phyloP scores from a whole-genome alignment of 2,113 vertebrate species.

The Poeciliopsis occidentalis region DNA sequence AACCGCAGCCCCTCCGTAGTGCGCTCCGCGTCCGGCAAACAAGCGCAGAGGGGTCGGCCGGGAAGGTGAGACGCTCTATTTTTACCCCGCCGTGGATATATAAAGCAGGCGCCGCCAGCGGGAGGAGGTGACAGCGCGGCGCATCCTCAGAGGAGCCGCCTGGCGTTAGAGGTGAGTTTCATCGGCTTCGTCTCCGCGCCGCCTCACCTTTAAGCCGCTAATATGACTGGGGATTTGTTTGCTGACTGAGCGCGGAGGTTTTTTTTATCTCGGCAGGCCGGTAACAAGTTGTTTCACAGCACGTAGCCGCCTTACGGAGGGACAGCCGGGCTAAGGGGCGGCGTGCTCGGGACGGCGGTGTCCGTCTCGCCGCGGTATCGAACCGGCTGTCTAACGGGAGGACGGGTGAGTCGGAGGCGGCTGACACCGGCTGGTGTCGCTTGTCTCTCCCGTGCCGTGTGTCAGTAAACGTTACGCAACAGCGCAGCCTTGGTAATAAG shows the following conservation, averaged over 20 bases:
- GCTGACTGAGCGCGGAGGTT: background rate
- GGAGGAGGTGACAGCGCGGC: conserved; percentile 45
- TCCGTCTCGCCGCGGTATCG: background rate
- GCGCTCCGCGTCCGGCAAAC: conserved; percentile 41
- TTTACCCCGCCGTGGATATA: conserved; percentile 63
- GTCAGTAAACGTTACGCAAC: conserved; percentile 42
- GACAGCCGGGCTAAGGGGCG: background rate
- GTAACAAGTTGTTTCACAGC: background rate
- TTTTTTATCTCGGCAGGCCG: background rate
- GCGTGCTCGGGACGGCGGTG: conserved; percentile 7
- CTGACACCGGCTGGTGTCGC: background rate
- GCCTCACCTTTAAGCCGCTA: conserved; percentile 6
- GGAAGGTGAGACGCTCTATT: conserved; percentile 55
- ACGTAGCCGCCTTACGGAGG: background rate
- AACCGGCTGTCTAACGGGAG: conserved; percentile 30
- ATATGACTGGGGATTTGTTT: conserved; percentile 34
- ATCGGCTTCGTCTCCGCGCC: conserved; percentile 42
- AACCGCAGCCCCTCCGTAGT: background rate
- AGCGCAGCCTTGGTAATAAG: conserved; percentile 39
- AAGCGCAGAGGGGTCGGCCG: conserved; percentile 26
- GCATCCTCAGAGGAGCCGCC: conserved; percentile 48
- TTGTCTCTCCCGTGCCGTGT: conserved; percentile 6
- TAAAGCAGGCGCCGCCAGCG: conserved; percentile 43
- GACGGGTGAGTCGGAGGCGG: conserved; percentile 44
- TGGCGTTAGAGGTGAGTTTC: conserved; percentile 58